Percentiles rank a stretch among this genome's conserved stretches.
Conservation (phyloP, 2,888 invertebrate species). For the Platerodrilus igneus region DNA sequence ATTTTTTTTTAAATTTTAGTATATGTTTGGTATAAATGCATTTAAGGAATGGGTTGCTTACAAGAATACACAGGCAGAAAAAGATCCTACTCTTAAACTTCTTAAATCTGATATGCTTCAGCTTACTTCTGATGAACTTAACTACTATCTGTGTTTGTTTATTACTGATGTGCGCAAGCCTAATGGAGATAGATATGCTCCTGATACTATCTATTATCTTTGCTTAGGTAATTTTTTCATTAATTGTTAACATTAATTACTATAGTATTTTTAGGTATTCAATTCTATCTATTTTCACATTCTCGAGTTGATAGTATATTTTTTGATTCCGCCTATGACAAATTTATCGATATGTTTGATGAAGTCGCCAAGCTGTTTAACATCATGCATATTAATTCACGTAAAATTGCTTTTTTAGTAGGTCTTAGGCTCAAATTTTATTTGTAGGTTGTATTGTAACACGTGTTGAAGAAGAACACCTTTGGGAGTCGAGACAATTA, state of each 20-base stretch:
- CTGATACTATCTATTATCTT: slow-evolving; percentile 91
- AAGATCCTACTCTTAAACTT: slow-evolving; percentile 70
- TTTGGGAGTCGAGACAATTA: slow-evolving; percentile 96
- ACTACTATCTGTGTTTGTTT: slow-evolving; percentile 83
- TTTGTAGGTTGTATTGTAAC: slow-evolving; percentile 80
- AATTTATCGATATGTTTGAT: slow-evolving; percentile 86
- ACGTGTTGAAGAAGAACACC: slow-evolving; percentile 89
- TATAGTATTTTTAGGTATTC: slow-evolving; percentile 60
- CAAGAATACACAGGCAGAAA: slow-evolving; percentile 83
- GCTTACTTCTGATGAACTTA: slow-evolving; percentile 84
- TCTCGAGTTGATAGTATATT: slow-evolving; percentile 93
- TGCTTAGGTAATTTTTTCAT: slow-evolving; percentile 72
- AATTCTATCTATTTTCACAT: slow-evolving; percentile 90
- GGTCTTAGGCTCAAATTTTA: not conserved
- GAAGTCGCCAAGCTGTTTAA: slow-evolving; percentile 83
- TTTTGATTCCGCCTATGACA: slow-evolving; percentile 86
- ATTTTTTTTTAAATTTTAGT: slow-evolving; percentile 57
- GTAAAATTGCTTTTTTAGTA: slow-evolving; percentile 52
- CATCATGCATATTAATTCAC: slow-evolving; percentile 75
- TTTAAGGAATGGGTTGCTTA: slow-evolving; percentile 92
- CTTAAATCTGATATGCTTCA: slow-evolving; percentile 87
- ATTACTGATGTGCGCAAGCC: slow-evolving; percentile 91
- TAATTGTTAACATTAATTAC: slow-evolving; percentile 1
- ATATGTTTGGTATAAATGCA: slow-evolving; percentile 89
- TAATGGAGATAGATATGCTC: slow-evolving; percentile 86